Conservation (phyloP, 1,140 invertebrate species). For the Glossosoma conforme region DNA sequence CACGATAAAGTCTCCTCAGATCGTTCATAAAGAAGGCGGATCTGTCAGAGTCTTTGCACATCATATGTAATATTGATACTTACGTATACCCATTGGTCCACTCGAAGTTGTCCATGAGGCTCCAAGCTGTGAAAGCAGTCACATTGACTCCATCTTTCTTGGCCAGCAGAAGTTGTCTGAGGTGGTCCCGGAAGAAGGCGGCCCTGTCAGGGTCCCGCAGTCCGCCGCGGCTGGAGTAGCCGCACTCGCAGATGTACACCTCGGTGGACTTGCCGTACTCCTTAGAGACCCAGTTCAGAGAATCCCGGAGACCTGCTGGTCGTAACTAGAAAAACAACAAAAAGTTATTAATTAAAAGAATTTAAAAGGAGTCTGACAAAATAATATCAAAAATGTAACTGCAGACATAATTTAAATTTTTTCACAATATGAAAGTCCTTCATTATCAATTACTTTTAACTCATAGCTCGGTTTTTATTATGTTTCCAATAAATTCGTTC, state of each 20-base stretch:
- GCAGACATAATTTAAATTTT: too few relatives aligned
- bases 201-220: conserved; percentile 49
- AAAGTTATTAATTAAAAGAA: too few relatives aligned
- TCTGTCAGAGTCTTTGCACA: too few relatives aligned
- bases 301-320: conserved; percentile 57
- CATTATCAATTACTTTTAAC: too few relatives aligned
- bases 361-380: too few relatives aligned
- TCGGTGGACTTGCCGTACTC: conserved; percentile 51
- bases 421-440: too few relatives aligned
- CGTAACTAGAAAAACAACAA: conserved; percentile 39
- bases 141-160: conserved; percentile 56
- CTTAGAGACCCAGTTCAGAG: conserved; percentile 54
- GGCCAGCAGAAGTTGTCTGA: conserved; percentile 29
- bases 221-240: conserved; percentile 38
- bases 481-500: too few relatives aligned
- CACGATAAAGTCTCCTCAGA: too few relatives aligned
- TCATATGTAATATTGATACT: not conserved
- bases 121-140: conserved; percentile 59
- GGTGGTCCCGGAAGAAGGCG: conserved; percentile 51
- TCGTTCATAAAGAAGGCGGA: too few relatives aligned
- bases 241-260: conserved; percentile 62
- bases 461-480: too few relatives aligned
- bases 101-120: conserved; percentile 65
- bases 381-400: too few relatives aligned
- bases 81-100: conserved; percentile 49